Base-by-base conservation (phyloP, 1,140 invertebrate species). In the Nasonia vitripennis region DNA sequence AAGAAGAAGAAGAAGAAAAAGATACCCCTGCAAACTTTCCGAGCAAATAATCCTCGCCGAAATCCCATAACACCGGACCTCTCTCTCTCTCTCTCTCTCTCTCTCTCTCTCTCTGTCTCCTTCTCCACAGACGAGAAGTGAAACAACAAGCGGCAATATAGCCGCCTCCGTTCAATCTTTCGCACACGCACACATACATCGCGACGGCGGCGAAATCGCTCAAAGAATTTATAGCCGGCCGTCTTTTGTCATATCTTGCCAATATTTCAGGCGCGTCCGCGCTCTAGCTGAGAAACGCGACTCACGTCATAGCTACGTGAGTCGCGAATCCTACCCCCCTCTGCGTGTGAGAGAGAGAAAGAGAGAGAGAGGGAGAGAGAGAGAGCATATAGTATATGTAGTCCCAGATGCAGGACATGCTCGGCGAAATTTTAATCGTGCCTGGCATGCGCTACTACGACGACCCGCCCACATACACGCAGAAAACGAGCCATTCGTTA, bases 361-460 rank as follows among this genome's bases (percentile, higher is more conserved):
- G 27, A 27, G 27, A 27, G 27, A 27, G 27, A 27, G 27, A 27
- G 27, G 1, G 27, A 27, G 27, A 27, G 27, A 27, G 27, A 20
- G 4, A 62, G 17, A 1, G 55, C 9, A 14, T 62, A n/a, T 7
- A 20, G 45, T 51, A 51, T 51, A 51, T 51, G 48, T 17, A 17
- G 77, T 55, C 51, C 41, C 83, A 85, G 62, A 82, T 82, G 70
- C 75, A 73, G 78, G 55, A 80, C 74, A 75, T 80, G 82, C 81
- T 74, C 70, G 81, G 81, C 34, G 23, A 86, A 86, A 86, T 86
- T 86, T 86, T 86, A 86, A 86, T 86, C 84, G 84, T 82, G 84
- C 80, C 84, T 78, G 55, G 81, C 85, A 84, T 78, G 67, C 27
- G 48, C 77, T 77, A 83, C 31, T 12, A 20, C 55, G 12, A 37